A percentile compares a stretch with the other conserved stretches of the same genome.
These are phyloP conservation scores for Parapsyche elsis DNA, from an alignment of 1,140 invertebrate genomes.

Conservation along the genomic window DNA sequence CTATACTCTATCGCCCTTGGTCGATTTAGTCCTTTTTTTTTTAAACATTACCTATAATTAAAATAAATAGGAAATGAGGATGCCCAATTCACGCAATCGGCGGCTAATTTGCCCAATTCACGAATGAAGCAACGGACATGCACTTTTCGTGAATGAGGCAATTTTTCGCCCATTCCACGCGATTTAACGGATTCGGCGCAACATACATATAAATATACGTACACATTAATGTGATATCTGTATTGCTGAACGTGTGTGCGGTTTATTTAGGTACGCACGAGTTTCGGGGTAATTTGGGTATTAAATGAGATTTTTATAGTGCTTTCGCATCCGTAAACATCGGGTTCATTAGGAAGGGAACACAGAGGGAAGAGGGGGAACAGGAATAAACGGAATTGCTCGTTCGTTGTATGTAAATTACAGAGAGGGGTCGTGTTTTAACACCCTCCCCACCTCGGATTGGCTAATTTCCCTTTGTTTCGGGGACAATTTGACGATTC, in stretches of 20 bases:
- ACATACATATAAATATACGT: not conserved
- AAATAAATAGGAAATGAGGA: no score
- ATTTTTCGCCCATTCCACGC: no score
- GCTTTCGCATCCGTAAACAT: slow-evolving; percentile 37
- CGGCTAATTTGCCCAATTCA: no score
- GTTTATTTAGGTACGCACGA: not conserved
- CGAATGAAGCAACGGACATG: no score
- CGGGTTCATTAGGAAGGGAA: slow-evolving; percentile 8
- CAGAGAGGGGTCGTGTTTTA: slow-evolving; percentile 20
- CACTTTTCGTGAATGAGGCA: no score
- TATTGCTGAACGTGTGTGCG: not conserved
- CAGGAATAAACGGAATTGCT: slow-evolving; percentile 23
- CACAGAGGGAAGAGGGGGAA: not conserved
- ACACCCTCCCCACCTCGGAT: slow-evolving; percentile 34
- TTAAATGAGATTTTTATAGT: slow-evolving; percentile 31
- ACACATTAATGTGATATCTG: not conserved
- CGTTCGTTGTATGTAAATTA: slow-evolving; percentile 44
- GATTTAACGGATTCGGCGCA: not conserved
- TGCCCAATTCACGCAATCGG: no score
- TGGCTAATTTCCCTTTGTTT: slow-evolving; percentile 52
- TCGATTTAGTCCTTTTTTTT: no score
- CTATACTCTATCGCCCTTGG: no score
- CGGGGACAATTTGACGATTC: slow-evolving; percentile 37
- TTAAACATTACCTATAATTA: no score
- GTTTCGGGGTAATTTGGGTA: slow-evolving; percentile 21